phyloP scores from a whole-genome alignment of 1,140 invertebrate genomes.

The Pseudomyrmex cubaensis region DNA sequence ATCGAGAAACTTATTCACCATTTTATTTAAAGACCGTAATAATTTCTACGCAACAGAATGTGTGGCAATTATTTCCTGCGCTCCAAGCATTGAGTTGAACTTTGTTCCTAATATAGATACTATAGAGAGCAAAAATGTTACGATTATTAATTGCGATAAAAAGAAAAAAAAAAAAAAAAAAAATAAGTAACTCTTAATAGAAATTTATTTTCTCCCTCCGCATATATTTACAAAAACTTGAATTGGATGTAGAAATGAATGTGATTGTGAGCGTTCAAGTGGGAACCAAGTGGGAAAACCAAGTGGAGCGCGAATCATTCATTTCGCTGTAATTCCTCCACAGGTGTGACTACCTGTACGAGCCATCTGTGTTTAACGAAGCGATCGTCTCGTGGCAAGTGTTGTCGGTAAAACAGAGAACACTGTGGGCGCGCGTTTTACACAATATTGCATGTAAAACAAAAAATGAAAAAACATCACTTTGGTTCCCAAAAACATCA shows the following conservation, averaged over 20 bases:
- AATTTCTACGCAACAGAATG: not conserved
- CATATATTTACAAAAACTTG: not conserved
- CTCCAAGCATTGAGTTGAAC: not conserved
- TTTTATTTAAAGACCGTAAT: not conserved
- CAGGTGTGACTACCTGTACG: constrained; percentile 36
- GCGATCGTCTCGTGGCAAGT: constrained; percentile 12
- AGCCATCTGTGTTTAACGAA: constrained; percentile 55
- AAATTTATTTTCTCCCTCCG: not conserved
- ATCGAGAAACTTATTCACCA: constrained; percentile 6
- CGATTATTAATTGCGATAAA: too few relatives aligned
- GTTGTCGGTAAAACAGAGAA: constrained; percentile 51
- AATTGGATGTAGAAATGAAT: constrained; percentile 3
- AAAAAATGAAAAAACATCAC: not conserved
- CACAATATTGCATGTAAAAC: not conserved
- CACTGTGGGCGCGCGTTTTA: not conserved
- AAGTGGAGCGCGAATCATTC: not conserved
- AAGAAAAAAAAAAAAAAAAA: too few relatives aligned
- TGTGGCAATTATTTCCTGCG: not conserved
- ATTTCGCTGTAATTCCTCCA: constrained; percentile 5
- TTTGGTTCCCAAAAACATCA: constrained; percentile 23
- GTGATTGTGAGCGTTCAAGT: constrained; percentile 7
- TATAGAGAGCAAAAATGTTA: too few relatives aligned
- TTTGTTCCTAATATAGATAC: too few relatives aligned
- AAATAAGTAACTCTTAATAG: not conserved
- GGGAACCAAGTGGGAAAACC: constrained; percentile 32